Percentiles rank a stretch among this genome's conserved stretches.
phyloP scores from a whole-genome alignment of 2,797 vertebrate species.

The Gymnopithys bicolor region DNA sequence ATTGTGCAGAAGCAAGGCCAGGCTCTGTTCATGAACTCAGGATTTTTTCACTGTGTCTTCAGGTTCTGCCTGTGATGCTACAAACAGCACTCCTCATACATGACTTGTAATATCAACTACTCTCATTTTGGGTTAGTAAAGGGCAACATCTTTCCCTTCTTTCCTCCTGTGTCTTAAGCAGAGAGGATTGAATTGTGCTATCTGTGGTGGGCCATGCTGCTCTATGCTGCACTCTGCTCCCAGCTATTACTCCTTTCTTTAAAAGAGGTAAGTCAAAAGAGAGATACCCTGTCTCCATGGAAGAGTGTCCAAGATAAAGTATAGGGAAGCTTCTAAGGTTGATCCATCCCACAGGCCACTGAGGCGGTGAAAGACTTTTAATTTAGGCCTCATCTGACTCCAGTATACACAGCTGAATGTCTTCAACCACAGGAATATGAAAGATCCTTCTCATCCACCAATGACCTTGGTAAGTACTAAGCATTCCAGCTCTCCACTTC shows the following conservation, averaged over 20 bases:
- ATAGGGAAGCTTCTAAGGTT: neutral
- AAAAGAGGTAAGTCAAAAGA: neutral
- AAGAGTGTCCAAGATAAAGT: neutral
- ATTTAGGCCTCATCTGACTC: neutral
- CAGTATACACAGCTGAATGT: neutral
- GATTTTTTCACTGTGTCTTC: neutral
- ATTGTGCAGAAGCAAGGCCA: neutral
- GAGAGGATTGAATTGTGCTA: neutral
- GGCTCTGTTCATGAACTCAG: neutral
- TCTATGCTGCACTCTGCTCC: neutral
- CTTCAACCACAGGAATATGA: neutral
- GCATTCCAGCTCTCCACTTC: neutral
- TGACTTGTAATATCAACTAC: neutral
- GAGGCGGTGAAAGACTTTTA: neutral
- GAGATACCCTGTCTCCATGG: accelerated
- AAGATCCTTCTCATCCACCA: neutral
- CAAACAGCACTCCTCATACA: neutral
- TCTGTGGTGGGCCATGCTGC: accelerated
- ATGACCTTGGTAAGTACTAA: neutral
- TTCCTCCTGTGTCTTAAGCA: neutral
- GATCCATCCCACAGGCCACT: neutral
- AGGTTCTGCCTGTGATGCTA: neutral
- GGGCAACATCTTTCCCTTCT: neutral
- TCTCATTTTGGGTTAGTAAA: neutral
- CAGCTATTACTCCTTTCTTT: neutral